Percentiles rank a stretch among this genome's conserved stretches.
These are phyloP conservation scores for Eupelmus urozonus DNA, from an alignment of 2,888 invertebrate species.

Conservation along the genomic window DNA sequence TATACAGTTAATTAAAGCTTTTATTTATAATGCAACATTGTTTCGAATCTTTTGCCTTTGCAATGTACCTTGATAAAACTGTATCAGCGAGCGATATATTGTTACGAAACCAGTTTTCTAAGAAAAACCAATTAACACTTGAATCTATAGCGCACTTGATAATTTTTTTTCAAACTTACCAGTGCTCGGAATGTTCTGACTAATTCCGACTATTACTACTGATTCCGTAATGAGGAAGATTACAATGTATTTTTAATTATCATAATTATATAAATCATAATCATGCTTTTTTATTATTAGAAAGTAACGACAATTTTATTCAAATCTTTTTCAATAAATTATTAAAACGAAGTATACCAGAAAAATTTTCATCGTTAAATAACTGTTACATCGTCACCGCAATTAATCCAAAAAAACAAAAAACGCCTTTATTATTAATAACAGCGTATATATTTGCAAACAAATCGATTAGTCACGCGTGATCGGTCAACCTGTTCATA, in stretches of 20 bases:
- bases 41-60: too few relatives aligned
- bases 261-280: constrained; percentile 3
- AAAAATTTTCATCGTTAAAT: background rate
- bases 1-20: too few relatives aligned
- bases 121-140: constrained; percentile 3
- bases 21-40: background rate
- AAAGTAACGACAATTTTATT: background rate
- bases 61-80: too few relatives aligned
- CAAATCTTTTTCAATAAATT: constrained; percentile 17
- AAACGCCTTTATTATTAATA: background rate
- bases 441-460: background rate
- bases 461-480: constrained; percentile 16
- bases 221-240: constrained; percentile 15
- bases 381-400: background rate
- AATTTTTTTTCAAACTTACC: constrained; percentile 25
- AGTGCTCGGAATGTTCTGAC: background rate
- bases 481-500: constrained; percentile 13
- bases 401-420: background rate
- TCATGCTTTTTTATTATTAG: background rate
- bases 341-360: too few relatives aligned
- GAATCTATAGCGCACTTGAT: background rate
- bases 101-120: background rate
- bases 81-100: too few relatives aligned
- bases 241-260: background rate
- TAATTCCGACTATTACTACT: constrained; percentile 25